These are phyloP conservation scores for Cotesia glomerata DNA, from an alignment of 1,140 invertebrate species.

Conservation along the genomic window DNA sequence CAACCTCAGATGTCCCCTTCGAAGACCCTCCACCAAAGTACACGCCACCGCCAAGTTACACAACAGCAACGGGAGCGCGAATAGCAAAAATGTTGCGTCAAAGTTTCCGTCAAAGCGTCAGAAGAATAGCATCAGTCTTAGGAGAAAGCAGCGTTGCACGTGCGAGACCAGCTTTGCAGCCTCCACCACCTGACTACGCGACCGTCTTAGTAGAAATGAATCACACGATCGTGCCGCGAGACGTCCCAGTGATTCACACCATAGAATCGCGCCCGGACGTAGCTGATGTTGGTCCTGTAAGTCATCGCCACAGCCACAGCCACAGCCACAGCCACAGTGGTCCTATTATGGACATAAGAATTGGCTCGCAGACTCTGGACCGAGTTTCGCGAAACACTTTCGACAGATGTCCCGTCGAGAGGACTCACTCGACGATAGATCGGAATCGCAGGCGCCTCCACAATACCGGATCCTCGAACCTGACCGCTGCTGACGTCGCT, in stretches of 20 bases:
- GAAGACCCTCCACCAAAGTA: constrained; percentile 91
- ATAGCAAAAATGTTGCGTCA: constrained; percentile 80
- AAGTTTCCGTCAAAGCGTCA: constrained; percentile 80
- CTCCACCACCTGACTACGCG: constrained; percentile 70
- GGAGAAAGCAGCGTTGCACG: constrained; percentile 53
- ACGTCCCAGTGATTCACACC: constrained; percentile 38
- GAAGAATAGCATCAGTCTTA: constrained; percentile 68
- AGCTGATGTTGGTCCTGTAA: neutral
- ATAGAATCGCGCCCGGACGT: constrained; percentile 43
- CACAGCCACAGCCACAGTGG: neutral
- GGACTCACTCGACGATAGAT: constrained; percentile 39
- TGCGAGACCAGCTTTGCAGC: constrained; percentile 53
- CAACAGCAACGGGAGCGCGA: constrained; percentile 83
- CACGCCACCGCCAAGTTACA: constrained; percentile 89
- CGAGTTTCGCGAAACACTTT: constrained; percentile 38
- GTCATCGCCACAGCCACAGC: neutral
- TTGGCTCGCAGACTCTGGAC: constrained; percentile 50
- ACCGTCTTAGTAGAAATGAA: constrained; percentile 70
- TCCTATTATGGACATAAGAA: constrained; percentile 22
- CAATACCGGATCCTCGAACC: constrained; percentile 48
- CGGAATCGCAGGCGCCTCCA: constrained; percentile 10
- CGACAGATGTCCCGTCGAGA: constrained; percentile 26
- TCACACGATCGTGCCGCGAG: constrained; percentile 44
- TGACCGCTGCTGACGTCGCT: constrained; percentile 67
- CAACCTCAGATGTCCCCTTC: constrained; percentile 56